A percentile compares a stretch with the other conserved stretches of the same genome.
These are phyloP conservation scores for Mythimna albipuncta DNA, from an alignment of 2,888 invertebrate genomes.

Conservation along the genomic window DNA sequence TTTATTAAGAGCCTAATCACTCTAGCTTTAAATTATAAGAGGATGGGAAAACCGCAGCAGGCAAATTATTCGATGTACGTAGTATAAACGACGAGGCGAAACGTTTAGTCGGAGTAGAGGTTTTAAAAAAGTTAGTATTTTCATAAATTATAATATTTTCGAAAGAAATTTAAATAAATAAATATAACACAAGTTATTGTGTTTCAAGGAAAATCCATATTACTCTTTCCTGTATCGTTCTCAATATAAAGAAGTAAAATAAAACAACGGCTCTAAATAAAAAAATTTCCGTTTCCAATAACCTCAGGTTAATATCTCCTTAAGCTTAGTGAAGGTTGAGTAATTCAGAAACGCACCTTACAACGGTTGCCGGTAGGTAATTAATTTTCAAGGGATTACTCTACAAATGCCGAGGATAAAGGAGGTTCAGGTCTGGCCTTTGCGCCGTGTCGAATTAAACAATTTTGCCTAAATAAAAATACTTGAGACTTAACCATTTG, in stretches of 20 bases:
- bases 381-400: constrained; percentile 89
- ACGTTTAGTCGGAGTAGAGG: too few relatives aligned
- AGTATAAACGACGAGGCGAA: too few relatives aligned
- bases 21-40: too few relatives aligned
- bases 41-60: too few relatives aligned
- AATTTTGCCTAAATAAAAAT: constrained; percentile 75
- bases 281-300: constrained; percentile 52
- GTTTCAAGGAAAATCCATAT: neutral
- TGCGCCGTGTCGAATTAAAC: constrained; percentile 78
- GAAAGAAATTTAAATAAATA: neutral
- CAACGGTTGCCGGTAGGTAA: constrained; percentile 78
- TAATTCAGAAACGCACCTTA: constrained; percentile 69
- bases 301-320: constrained; percentile 70
- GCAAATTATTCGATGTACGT: too few relatives aligned
- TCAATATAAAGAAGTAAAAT: neutral
- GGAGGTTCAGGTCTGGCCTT: constrained; percentile 77
- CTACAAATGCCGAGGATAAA: constrained; percentile 84
- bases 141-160: too few relatives aligned
- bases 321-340: constrained; percentile 78
- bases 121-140: too few relatives aligned
- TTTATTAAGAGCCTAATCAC: too few relatives aligned
- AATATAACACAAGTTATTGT: neutral
- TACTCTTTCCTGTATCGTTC: neutral
- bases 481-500: constrained; percentile 47
- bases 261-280: constrained; percentile 14